Evolutionary conservation across 2,888 invertebrate species (phyloP).

Genomic region (Chrysomela aeneicollis): DNA sequence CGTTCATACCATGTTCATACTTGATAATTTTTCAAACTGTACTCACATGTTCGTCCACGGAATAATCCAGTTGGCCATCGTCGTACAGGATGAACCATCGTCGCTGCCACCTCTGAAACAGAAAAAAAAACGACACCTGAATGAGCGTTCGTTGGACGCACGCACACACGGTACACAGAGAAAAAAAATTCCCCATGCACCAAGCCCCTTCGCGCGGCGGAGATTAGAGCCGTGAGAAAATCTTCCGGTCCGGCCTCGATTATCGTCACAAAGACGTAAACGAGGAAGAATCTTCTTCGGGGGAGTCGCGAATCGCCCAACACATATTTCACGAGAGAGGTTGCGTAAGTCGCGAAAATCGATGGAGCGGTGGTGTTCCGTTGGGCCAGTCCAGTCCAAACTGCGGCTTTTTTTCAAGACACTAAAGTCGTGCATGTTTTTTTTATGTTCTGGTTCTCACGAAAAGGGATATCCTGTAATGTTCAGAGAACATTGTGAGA

Average conservation of each 20-base stretch:
- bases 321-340: constrained; percentile 11
- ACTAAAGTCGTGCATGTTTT: no score
- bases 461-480: no score
- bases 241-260: constrained; percentile 11
- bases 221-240: constrained; percentile 18
- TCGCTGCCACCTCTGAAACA: constrained; percentile 96
- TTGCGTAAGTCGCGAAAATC: constrained; percentile 13
- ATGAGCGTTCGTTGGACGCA: neutral
- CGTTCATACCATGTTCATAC: neutral
- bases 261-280: constrained; percentile 15
- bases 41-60: constrained; percentile 98
- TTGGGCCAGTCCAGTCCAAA: neutral
- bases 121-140: constrained; percentile 46
- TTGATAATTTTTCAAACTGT: constrained; percentile 19
- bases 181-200: neutral
- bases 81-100: constrained; percentile 98
- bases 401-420: neutral
- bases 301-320: constrained; percentile 6
- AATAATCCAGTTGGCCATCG: constrained; percentile 96
- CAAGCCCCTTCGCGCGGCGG: constrained; percentile 6
- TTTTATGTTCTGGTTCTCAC: no score
- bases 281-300: constrained; percentile 19
- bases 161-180: neutral
- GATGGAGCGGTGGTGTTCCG: neutral
- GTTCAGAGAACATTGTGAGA: no score